phyloP scores from a whole-genome alignment of 2,113 vertebrate genomes.

The Ceuthmochares aereus region DNA sequence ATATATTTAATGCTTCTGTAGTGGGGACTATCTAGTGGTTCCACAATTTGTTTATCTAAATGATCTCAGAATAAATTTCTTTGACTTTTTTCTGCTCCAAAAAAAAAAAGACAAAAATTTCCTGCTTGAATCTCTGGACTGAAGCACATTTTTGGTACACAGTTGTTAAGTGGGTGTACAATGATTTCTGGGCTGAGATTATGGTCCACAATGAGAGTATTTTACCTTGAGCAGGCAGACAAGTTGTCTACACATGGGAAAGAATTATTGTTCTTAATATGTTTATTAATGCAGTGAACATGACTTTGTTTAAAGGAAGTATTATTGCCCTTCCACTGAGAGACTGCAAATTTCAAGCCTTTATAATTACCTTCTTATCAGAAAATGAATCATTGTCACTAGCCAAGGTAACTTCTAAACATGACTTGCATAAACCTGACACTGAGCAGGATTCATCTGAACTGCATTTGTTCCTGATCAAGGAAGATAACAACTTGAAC shows the following conservation, averaged over 20 bases:
- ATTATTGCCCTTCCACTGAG: background rate
- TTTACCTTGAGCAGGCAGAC: background rate
- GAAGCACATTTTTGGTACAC: background rate
- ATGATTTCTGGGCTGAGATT: background rate
- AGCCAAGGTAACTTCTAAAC: background rate
- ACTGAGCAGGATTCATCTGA: background rate
- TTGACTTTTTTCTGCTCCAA: background rate
- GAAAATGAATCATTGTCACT: constrained; percentile 1
- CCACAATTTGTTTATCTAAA: background rate
- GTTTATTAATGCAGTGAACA: background rate
- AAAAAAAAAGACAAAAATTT: background rate
- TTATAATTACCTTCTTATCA: constrained; percentile 9
- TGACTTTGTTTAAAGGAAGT: background rate
- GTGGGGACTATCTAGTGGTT: background rate
- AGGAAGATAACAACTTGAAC: background rate
- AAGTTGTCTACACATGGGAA: background rate
- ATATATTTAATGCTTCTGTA: background rate
- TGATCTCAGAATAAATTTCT: background rate
- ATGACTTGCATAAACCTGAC: background rate
- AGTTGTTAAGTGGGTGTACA: background rate
- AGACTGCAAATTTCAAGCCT: background rate
- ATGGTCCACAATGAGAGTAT: background rate
- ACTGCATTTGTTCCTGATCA: background rate
- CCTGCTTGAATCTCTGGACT: background rate
- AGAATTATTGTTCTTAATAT: background rate